phyloP scores from a whole-genome alignment of 2,113 vertebrate genomes.

The Paraplagusia blochii region DNA sequence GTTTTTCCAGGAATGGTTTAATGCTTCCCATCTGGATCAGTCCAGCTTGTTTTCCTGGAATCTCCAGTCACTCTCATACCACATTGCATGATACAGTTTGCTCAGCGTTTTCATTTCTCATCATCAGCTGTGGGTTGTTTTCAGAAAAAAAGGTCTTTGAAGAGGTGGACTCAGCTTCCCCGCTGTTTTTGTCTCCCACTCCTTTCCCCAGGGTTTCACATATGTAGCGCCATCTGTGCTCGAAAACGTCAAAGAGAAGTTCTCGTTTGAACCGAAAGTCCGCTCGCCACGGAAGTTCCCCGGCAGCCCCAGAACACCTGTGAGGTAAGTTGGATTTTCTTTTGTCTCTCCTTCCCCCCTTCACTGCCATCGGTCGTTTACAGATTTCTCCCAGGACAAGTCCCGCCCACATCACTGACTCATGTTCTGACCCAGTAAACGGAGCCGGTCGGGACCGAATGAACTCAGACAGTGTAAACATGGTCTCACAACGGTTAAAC shows the following conservation, averaged over 20 bases:
- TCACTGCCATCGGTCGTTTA: background rate
- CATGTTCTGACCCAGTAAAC: conserved; percentile 32
- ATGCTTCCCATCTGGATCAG: conserved; percentile 64
- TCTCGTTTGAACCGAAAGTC: conserved; percentile 97
- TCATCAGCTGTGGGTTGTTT: conserved; percentile 61
- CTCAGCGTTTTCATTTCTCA: conserved; percentile 61
- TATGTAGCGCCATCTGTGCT: conserved; percentile 99
- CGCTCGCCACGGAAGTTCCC: conserved; percentile 95
- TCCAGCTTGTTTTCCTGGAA: conserved; percentile 62
- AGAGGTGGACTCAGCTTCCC: conserved; percentile 43
- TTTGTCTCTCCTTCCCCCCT: conserved; percentile 13
- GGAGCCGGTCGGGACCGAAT: background rate
- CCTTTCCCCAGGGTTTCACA: conserved; percentile 87
- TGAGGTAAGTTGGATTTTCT: conserved; percentile 87
- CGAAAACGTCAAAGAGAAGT: conserved; percentile 97
- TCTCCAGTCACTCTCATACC: conserved; percentile 54
- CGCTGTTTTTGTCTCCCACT: conserved; percentile 19
- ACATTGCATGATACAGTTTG: conserved; percentile 59
- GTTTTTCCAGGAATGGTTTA: conserved; percentile 63
- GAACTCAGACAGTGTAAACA: background rate
- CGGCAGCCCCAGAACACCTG: conserved; percentile 93
- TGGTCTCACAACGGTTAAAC: background rate
- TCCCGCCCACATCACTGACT: conserved; percentile 19
- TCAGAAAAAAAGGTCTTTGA: conserved; percentile 53
- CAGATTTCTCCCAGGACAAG: conserved; percentile 6